Evolutionary conservation across 2,113 vertebrate genomes (phyloP).

Genomic region (Polyodon spathula): DNA sequence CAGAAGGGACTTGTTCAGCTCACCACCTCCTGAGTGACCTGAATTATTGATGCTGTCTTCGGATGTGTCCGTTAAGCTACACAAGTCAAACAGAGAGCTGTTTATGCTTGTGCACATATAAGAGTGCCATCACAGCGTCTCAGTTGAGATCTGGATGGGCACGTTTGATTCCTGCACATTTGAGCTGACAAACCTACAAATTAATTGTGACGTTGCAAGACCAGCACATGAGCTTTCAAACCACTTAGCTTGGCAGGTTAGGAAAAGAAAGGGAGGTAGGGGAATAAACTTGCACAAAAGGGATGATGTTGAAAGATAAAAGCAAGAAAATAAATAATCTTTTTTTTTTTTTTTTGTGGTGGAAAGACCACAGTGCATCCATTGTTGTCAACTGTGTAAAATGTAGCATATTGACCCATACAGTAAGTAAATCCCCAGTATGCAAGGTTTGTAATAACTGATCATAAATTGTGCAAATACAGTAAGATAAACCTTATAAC

Average conservation of each 20-base stretch:
- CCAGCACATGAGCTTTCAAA: slow-evolving; percentile 53
- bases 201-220: slow-evolving; percentile 49
- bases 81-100: slow-evolving; percentile 52
- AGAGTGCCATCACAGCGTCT: slow-evolving; percentile 37
- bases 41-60: slow-evolving; percentile 90
- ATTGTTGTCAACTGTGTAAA: too few species aligned
- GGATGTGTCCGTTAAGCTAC: slow-evolving; percentile 67
- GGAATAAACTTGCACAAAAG: slow-evolving; percentile 10
- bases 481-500: too few species aligned
- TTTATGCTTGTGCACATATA: slow-evolving; percentile 44
- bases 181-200: slow-evolving; percentile 58
- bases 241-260: slow-evolving; percentile 48
- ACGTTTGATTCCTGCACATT: slow-evolving; percentile 9
- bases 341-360: slow-evolving; percentile 22
- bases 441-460: too few species aligned
- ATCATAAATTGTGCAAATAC: too few species aligned
- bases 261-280: slow-evolving; percentile 37
- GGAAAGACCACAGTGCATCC: too few species aligned
- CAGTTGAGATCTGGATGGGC: slow-evolving; percentile 15
- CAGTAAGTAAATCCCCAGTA: too few species aligned
- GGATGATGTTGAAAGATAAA: slow-evolving; percentile 53
- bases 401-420: too few species aligned
- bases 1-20: slow-evolving; percentile 78
- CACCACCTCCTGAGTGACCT: slow-evolving; percentile 67
- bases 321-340: slow-evolving; percentile 41